phyloP scores from a whole-genome alignment of 2,888 invertebrate genomes.

The Dendrolimus pini region DNA sequence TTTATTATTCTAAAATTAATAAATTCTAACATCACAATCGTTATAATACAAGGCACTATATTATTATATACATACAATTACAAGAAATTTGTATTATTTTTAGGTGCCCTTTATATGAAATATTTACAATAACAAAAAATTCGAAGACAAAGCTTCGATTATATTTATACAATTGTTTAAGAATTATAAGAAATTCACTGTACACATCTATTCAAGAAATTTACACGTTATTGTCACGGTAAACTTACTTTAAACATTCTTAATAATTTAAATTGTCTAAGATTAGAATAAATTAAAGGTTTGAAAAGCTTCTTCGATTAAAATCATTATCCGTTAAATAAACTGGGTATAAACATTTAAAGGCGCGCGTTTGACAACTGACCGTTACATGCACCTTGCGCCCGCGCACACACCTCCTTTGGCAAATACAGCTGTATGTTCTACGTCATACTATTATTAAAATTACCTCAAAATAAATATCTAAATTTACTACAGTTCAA shows the following conservation, averaged over 20 bases:
- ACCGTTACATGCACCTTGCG: conserved; percentile 73
- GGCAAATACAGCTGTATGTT: conserved; percentile 70
- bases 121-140: conserved; percentile 1
- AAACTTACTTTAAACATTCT: conserved; percentile 1
- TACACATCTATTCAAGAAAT: neutral
- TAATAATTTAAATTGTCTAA: conserved; percentile 2
- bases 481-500: conserved; percentile 20
- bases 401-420: conserved; percentile 50
- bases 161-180: neutral
- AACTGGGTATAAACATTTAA: conserved; percentile 15
- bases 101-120: conserved; percentile 2
- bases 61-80: neutral
- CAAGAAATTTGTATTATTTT: neutral
- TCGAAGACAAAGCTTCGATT: neutral
- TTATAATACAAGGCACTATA: conserved; percentile 7
- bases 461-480: conserved; percentile 40
- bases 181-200: neutral
- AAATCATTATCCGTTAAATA: neutral
- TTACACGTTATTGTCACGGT: neutral
- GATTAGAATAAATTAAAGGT: neutral
- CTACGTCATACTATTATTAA: conserved; percentile 16
- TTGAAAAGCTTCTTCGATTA: neutral
- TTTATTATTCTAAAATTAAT: conserved; percentile 9
- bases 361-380: conserved; percentile 31
- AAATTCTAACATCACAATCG: conserved; percentile 7